Base-by-base conservation (phyloP, 64 coral and sea anemone genomes). In the Montipora efflorescens region DNA sequence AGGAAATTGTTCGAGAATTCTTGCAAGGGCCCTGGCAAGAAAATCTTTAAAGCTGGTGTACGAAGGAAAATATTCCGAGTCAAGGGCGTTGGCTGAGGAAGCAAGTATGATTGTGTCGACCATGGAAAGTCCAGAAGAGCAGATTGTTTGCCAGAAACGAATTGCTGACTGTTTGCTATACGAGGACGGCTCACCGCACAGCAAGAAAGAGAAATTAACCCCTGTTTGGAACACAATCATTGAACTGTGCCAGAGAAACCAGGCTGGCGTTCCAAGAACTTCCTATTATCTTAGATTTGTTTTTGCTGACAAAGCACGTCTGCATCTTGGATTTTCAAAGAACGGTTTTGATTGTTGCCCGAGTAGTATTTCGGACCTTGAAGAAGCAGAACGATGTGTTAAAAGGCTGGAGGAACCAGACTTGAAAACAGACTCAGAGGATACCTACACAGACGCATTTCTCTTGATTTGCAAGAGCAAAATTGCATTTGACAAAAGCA, bases 81-180 rank as follows among this genome's bases (percentile, higher is more conserved):
- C 67, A 3, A 71, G 20, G 67, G 67, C n/a, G 3, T 71, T 71
- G 67, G 67, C 67, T 3, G 67, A 69, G 19, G 58, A 75, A 74
- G 68, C 84, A 74, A 74, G 6, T 25, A 87, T 49, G 43, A 87
- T 87, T 44, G 67, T 87, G 67, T 87, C 69, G 0, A 52, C 0
- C 12, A 87, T 87, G 13, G 84, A 87, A 5, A 19, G 84, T 68
- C 84, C 84, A 47, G 84, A 87, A 87, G 84, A 87, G 51, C 28
- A 87, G 1, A 87, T 87, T 52, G 68, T 72, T 87, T 87, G 84
- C 25, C 48, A 87, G 16, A 87, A 87, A 52, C 75, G 75, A 11
- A 77, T 77, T 16, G 75, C 75, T 77, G 75, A 77, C 75, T 77
- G 75, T 77, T 15, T 77, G 1, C 46, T 77, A 6, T 77, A 77